Percentiles rank a stretch among this genome's conserved stretches.
These are phyloP conservation scores for Drepana arcuata DNA, from an alignment of 1,140 invertebrate genomes.

Conservation along the genomic window DNA sequence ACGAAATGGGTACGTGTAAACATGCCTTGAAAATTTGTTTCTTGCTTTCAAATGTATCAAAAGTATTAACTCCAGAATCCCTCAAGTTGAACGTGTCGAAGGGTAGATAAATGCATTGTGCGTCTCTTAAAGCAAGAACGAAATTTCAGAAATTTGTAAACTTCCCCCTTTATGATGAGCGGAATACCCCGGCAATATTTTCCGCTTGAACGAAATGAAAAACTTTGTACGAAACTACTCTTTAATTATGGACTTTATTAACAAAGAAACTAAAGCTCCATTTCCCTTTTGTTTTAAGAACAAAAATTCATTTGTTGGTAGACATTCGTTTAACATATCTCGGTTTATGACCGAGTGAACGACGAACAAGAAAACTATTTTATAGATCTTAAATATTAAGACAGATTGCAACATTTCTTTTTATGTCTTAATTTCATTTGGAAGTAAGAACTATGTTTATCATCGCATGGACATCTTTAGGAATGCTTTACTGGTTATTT, in stretches of 20 bases:
- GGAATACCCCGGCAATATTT: constrained; percentile 58
- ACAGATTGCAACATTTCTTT: constrained; percentile 12
- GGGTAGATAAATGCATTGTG: constrained; percentile 69
- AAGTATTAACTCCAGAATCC: constrained; percentile 39
- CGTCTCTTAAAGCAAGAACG: constrained; percentile 65
- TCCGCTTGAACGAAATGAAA: constrained; percentile 61
- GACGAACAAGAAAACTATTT: constrained; percentile 36
- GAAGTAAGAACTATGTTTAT: constrained; percentile 10
- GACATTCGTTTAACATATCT: constrained; percentile 51
- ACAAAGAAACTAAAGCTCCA: constrained; percentile 14
- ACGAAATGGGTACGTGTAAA: too few relatives aligned
- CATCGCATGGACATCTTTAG: neutral
- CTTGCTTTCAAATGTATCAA: too few relatives aligned
- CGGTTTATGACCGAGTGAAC: constrained; percentile 45
- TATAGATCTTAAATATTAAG: constrained; percentile 22
- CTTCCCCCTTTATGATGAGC: constrained; percentile 65
- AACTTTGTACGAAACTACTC: constrained; percentile 33
- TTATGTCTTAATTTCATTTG: constrained; percentile 18
- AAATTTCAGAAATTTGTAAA: constrained; percentile 70
- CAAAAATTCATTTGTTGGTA: constrained; percentile 56
- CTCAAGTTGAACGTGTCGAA: constrained; percentile 58
- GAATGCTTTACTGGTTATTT: constrained; percentile 2
- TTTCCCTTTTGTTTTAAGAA: constrained; percentile 13
- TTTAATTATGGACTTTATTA: constrained; percentile 16
- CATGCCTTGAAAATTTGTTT: constrained; percentile 25